These are phyloP conservation scores for Druon quercuslanigerum DNA, from an alignment of 1,140 invertebrate species.

Conservation along the genomic window DNA sequence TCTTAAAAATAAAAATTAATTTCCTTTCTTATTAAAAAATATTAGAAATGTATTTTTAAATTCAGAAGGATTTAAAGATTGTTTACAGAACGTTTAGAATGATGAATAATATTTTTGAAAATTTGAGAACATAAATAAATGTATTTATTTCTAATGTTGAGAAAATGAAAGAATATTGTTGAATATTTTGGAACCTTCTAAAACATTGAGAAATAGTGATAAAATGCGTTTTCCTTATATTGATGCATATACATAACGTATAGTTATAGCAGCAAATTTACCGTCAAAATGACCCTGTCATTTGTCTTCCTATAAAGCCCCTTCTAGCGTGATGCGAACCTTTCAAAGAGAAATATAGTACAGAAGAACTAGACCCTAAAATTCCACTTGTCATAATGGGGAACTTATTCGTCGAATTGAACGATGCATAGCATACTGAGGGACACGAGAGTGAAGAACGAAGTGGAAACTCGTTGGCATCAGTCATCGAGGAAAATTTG, in stretches of 20 bases:
- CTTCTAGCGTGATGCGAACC: background rate
- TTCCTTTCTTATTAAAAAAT: too few relatives aligned
- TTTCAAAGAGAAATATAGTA: conserved; percentile 15
- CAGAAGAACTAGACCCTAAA: conserved; percentile 5
- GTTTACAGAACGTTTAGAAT: too few relatives aligned
- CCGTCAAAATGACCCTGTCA: background rate
- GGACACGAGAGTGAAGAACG: conserved; percentile 50
- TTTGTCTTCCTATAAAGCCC: background rate
- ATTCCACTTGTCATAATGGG: conserved; percentile 11
- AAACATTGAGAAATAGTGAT: too few relatives aligned
- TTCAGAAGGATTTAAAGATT: too few relatives aligned
- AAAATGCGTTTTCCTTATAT: background rate
- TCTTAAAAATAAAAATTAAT: too few relatives aligned
- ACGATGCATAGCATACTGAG: conserved; percentile 29
- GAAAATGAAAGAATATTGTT: too few relatives aligned
- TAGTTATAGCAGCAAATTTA: background rate
- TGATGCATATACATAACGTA: background rate
- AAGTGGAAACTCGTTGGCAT: conserved; percentile 65
- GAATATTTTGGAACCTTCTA: too few relatives aligned
- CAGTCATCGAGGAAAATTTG: conserved; percentile 65
- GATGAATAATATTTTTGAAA: too few relatives aligned
- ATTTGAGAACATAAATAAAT: too few relatives aligned
- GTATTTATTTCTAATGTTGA: too few relatives aligned
- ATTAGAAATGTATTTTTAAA: too few relatives aligned
- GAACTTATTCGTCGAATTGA: conserved; percentile 8